Conservation (phyloP, 2,888 invertebrate genomes). For the Ypsolopha scabrella region DNA sequence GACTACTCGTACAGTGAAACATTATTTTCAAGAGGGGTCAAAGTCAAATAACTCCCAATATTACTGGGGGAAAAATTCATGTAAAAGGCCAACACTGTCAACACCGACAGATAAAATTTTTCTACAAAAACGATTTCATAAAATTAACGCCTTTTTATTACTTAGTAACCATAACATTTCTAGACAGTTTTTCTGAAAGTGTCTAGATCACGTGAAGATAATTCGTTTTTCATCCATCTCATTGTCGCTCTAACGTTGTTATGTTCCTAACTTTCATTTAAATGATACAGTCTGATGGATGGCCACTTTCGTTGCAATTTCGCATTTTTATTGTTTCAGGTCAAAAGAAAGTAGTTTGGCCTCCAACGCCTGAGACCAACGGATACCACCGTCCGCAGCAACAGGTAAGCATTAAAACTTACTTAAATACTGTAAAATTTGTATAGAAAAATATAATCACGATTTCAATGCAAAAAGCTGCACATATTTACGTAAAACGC, state of each 20-base stretch:
- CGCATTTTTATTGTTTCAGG: slow-evolving; percentile 67
- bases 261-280: not conserved
- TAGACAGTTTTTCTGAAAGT: not conserved
- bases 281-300: not conserved
- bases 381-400: slow-evolving; percentile 66
- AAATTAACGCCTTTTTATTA: no score
- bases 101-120: no score
- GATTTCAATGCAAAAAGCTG: slow-evolving; percentile 25
- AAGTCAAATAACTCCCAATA: not conserved
- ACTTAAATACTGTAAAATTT: slow-evolving; percentile 4
- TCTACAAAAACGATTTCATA: not conserved
- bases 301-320: not conserved
- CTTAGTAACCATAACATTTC: no score
- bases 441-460: not conserved
- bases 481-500: slow-evolving; percentile 35
- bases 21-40: no score
- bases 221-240: not conserved
- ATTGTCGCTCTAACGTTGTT: not conserved
- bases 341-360: slow-evolving; percentile 90
- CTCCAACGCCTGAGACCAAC: slow-evolving; percentile 80
- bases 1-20: no score
- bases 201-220: not conserved
- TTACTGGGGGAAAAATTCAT: not conserved
- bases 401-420: slow-evolving; percentile 62
- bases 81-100: no score